Evolutionary conservation across 2,113 vertebrate genomes (phyloP), one percentile per base, ranked within the genome.

Genomic region (Ptilorrhoa leucosticta): DNA sequence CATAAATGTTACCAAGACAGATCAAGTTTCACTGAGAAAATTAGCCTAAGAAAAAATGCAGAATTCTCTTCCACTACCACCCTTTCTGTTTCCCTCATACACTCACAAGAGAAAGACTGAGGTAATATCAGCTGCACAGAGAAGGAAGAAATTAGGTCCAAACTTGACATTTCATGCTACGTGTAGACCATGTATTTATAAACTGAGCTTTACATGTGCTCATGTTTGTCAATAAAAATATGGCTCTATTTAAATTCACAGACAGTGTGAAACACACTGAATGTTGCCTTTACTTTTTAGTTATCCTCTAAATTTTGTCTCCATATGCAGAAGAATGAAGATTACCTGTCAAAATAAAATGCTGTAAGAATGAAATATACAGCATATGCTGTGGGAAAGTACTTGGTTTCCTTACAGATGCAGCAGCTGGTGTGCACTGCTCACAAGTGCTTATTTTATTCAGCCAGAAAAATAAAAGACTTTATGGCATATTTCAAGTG

Each of bases 311-410:
- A 91, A 94, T 96, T 95, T 91, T 95, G 58, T 92, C 92, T 94
- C 94, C n/a, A 47, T 72, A 83, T 92, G 90, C 83, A 92, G 88
- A 94, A 97, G 91, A 96, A 96, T 95, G 97, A 98, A 95, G 96
- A 96, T 96, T 97, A 97, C 92, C 79, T 97, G 97, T 97, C 97
- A 97, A 97, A 97, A 97, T 56, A 96, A 94, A 97, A 96, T 94
- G 92, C 96, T 96, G 10, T 87, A 94, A 93, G 96, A 97, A 96
- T 96, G 96, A 98, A 97, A 97, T 94, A 97, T 97, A 96, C 94
- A 96, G 96, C 48, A 54, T 23, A 42, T 60, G 94, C 96, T 97
- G 97, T 98, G 97, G 97, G 97, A 98, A 98, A 98, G 89, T 87
- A 72, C 84, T 89, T 45, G 37, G 70, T 97, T 97, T 97, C 95